Conservation (phyloP, 2,888 invertebrate genomes). For the Scaptomyza caliginosa region DNA sequence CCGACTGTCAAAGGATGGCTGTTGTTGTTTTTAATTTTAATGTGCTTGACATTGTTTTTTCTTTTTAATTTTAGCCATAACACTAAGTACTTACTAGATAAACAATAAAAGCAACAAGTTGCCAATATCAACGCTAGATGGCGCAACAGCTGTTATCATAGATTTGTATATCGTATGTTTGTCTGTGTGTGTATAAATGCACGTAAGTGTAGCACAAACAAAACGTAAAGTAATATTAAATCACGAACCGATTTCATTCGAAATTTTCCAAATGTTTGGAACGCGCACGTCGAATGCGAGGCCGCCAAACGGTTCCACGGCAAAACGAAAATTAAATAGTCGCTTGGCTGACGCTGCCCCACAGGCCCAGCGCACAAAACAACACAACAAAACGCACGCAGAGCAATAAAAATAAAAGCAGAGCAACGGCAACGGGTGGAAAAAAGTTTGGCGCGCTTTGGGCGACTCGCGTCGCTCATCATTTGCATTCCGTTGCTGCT, state of each 20-base stretch:
- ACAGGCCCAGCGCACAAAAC: slow-evolving; percentile 35
- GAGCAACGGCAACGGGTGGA: slow-evolving; percentile 39
- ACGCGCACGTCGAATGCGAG: slow-evolving; percentile 47
- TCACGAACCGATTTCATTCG: slow-evolving; percentile 48
- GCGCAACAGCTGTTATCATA: slow-evolving; percentile 16
- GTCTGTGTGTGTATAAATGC: background rate
- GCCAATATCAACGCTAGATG: slow-evolving; percentile 35
- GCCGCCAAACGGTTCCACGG: slow-evolving; percentile 69
- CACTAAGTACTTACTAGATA: slow-evolving; percentile 34
- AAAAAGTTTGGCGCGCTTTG: slow-evolving; percentile 68
- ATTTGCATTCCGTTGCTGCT: slow-evolving; percentile 44
- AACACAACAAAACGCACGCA: slow-evolving; percentile 28
- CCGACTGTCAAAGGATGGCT: slow-evolving; percentile 74
- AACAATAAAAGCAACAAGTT: slow-evolving; percentile 21
- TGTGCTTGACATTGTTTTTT: slow-evolving; percentile 4
- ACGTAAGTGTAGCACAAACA: slow-evolving; percentile 18
- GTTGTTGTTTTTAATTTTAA: slow-evolving; percentile 20
- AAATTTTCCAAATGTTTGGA: slow-evolving; percentile 36
- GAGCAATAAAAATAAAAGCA: slow-evolving; percentile 54
- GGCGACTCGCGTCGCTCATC: slow-evolving; percentile 45
- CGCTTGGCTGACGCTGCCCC: slow-evolving; percentile 55
- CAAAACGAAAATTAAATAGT: slow-evolving; percentile 80
- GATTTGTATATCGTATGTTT: background rate
- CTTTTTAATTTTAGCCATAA: slow-evolving; percentile 19
- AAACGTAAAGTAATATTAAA: slow-evolving; percentile 43